These are phyloP conservation scores for Pocota personata DNA, from an alignment of 2,888 invertebrate species.

Conservation along the genomic window DNA sequence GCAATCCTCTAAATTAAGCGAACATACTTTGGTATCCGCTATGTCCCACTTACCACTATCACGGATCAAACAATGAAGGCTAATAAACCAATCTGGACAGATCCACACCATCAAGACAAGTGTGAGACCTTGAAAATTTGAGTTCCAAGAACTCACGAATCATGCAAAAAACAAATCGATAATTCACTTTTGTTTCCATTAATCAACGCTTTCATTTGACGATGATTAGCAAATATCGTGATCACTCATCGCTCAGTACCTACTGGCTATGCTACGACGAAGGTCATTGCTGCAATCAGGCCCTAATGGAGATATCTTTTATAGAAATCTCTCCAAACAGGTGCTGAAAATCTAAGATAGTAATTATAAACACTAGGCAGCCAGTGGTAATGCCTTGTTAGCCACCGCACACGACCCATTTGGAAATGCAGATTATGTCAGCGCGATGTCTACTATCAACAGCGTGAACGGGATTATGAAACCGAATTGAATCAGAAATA, in stretches of 20 bases:
- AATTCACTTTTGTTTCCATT: conserved; percentile 48
- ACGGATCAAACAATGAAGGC: conserved; percentile 42
- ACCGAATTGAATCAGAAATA: conserved; percentile 50
- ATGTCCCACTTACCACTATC: conserved; percentile 10
- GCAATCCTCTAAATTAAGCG: conserved; percentile 8
- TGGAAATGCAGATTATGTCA: conserved; percentile 67
- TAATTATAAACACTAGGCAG: conserved; percentile 7
- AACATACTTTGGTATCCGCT: neutral
- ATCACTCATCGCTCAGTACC: conserved; percentile 10
- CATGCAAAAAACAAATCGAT: conserved; percentile 6
- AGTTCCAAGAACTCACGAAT: conserved; percentile 18
- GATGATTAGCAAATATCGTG: conserved; percentile 35
- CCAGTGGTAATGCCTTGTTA: neutral
- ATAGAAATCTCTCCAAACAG: conserved; percentile 17
- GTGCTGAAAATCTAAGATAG: conserved; percentile 14
- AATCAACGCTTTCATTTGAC: conserved; percentile 51
- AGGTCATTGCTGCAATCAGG: conserved; percentile 18
- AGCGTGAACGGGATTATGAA: conserved; percentile 41
- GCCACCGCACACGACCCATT: conserved; percentile 8
- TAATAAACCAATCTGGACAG: conserved; percentile 39
- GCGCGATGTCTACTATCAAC: conserved; percentile 11
- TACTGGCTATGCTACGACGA: neutral
- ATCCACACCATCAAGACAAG: neutral
- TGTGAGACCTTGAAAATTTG: conserved; percentile 35
- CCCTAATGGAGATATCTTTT: conserved; percentile 8